A percentile compares a stretch with the other conserved stretches of the same genome.
phyloP scores from a whole-genome alignment of 1,140 invertebrate genomes.

The Drosophila malerkotliana region DNA sequence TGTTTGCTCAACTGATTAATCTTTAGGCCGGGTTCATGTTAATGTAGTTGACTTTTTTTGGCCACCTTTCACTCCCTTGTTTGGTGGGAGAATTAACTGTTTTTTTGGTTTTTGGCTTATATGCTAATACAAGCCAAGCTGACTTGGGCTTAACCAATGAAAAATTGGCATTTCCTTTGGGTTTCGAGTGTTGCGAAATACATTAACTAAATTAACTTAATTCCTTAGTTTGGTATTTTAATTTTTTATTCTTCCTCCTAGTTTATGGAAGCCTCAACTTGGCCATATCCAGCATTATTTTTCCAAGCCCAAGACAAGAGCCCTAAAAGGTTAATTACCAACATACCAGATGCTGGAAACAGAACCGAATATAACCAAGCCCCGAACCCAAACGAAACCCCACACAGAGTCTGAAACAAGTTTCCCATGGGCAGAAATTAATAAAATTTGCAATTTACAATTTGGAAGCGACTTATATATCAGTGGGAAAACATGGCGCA shows the following conservation, averaged over 20 bases:
- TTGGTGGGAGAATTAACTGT: conserved; percentile 22
- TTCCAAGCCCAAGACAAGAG: not conserved
- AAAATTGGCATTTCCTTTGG: conserved; percentile 58
- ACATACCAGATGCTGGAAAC: conserved; percentile 23
- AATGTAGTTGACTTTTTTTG: conserved; percentile 19
- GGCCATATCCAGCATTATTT: not conserved
- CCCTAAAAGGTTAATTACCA: conserved; percentile 63
- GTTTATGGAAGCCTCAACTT: too few species aligned
- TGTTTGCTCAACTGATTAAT: conserved; percentile 78
- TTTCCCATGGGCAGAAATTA: conserved; percentile 63
- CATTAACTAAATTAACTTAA: not conserved
- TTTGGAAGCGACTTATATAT: conserved; percentile 65
- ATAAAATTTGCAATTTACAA: conserved; percentile 79
- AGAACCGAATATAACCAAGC: conserved; percentile 13
- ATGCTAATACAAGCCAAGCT: conserved; percentile 49
- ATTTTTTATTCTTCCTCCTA: not conserved
- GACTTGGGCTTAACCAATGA: conserved; percentile 41
- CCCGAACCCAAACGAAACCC: conserved; percentile 16
- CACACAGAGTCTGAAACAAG: conserved; percentile 47
- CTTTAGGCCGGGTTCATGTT: conserved; percentile 27
- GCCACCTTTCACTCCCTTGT: not conserved
- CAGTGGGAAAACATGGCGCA: conserved; percentile 48
- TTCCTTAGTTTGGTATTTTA: not conserved
- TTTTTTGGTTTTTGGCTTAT: conserved; percentile 38
- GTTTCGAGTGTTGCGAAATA: not conserved